Evolutionary conservation across 2,888 invertebrate genomes (phyloP), one percentile per base, ranked within the genome.

Genomic region (Portevinia maculata): DNA sequence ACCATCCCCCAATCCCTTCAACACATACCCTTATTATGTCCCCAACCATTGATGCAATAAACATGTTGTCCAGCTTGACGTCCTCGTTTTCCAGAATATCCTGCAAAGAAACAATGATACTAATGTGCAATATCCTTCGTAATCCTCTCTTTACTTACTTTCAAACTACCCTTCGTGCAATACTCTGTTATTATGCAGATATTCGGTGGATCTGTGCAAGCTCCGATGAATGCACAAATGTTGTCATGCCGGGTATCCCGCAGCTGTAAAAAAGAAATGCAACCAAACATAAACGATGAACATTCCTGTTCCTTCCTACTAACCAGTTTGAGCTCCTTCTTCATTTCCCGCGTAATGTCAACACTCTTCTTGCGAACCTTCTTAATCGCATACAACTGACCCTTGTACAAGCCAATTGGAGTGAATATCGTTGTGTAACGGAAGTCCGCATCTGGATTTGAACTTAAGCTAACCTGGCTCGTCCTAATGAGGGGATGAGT

Each of bases 31-130:
- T 93, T 87, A 99, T 94, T 85, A 99, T 96, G 91, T 99, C 99
- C 67, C 96, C 97, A 11, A 98, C 96, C 85, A 99, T 93, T 6
- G 98, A 98, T 24, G 98, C 98, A 85, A 97, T 95, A 90, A 99
- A 99, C 96, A 99, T 97, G 88, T 96, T 96, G 91, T 99, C 99
- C 88, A 98, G 92, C 91, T 98, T 98, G 85, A 99, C 95, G 89
- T 99, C 98, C 88, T 97, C 96, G 89, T 99, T 98, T 89, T 97
- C 96, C 75, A 99, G 92, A 86, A 99, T 97, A 90, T 99, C 96
- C 95, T 96, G 91, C 46, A 90, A 89, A 71, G 71, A 39, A 64
- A 19, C 3, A 21, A 62, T 30, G 19, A 78, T 17, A 44, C n/a
- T 8, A 19, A 44, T 44, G 8, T 19, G 17, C 44, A 19, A 62